Conservation (phyloP, 2,797 vertebrate species). For the Toxotes lorentzi region DNA sequence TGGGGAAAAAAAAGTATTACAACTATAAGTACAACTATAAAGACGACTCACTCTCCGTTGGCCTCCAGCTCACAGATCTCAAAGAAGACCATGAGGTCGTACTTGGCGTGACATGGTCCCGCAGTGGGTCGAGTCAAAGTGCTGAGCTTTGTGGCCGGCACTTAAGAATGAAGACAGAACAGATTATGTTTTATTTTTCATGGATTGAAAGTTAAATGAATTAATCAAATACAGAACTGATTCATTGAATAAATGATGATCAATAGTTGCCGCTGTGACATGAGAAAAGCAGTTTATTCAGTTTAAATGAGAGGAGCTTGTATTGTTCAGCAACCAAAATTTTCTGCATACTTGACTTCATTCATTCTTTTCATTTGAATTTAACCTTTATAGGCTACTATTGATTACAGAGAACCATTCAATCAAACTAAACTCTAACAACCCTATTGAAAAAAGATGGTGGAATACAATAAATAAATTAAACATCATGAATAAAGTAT, state of each 20-base stretch:
- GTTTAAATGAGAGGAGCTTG: neutral
- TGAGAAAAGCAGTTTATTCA: neutral
- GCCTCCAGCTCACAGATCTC: conserved; percentile 99
- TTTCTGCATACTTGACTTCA: no score
- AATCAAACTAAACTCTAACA: neutral
- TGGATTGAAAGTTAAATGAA: neutral
- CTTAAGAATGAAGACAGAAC: conserved; percentile 74
- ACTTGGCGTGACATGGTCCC: conserved; percentile 97
- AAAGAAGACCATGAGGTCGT: conserved; percentile 97
- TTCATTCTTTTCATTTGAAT: neutral
- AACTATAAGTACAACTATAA: no score
- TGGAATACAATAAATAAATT: neutral
- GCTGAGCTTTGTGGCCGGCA: conserved; percentile 97
- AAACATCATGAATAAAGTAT: neutral
- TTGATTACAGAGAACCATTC: neutral
- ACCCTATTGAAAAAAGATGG: neutral
- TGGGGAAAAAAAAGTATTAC: no score
- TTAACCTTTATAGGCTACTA: neutral
- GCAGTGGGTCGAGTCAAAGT: conserved; percentile 91
- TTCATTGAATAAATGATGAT: neutral
- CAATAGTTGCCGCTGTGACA: neutral
- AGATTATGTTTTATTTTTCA: neutral
- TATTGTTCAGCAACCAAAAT: no score
- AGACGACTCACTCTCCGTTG: conserved; percentile 95
- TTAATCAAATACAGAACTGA: neutral